Conservation (phyloP, 1,140 invertebrate genomes). For the Bombyx mandarina region DNA sequence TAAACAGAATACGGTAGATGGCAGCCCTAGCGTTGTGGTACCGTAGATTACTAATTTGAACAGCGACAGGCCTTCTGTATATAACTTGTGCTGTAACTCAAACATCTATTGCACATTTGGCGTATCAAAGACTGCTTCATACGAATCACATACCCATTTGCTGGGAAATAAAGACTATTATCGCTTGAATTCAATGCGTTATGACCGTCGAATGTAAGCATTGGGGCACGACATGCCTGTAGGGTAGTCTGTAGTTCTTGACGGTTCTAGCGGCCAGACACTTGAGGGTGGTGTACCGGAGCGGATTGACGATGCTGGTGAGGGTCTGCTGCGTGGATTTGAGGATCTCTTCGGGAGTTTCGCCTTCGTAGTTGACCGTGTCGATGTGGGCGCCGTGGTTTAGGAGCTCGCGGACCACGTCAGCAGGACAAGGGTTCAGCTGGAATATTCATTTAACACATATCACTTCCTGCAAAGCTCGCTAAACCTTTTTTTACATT, state of each 20-base stretch:
- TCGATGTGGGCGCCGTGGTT: slow-evolving; percentile 89
- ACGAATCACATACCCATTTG: too few relatives aligned
- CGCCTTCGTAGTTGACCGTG: slow-evolving; percentile 83
- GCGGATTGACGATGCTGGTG: slow-evolving; percentile 80
- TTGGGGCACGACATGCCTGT: slow-evolving; percentile 74
- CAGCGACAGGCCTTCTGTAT: too few relatives aligned
- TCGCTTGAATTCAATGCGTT: slow-evolving; percentile 37
- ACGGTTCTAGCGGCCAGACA: slow-evolving; percentile 87
- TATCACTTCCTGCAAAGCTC: too few relatives aligned
- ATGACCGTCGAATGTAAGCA: slow-evolving; percentile 62
- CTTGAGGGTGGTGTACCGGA: slow-evolving; percentile 84
- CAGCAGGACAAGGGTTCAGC: slow-evolving; percentile 75
- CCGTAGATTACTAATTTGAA: too few relatives aligned
- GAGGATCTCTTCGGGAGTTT: slow-evolving; percentile 82
- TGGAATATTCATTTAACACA: slow-evolving; percentile 13
- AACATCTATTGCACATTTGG: too few relatives aligned
- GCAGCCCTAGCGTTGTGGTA: too few relatives aligned
- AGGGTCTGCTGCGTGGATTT: slow-evolving; percentile 71
- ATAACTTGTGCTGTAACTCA: too few relatives aligned
- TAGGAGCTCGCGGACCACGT: slow-evolving; percentile 80
- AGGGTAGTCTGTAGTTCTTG: slow-evolving; percentile 74
- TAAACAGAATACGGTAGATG: too few relatives aligned
- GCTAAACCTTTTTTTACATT: too few relatives aligned
- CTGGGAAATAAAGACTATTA: neutral
- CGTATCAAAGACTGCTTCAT: too few relatives aligned